phyloP scores from a whole-genome alignment of 1,140 invertebrate genomes.

The Belonocnema kinseyi region DNA sequence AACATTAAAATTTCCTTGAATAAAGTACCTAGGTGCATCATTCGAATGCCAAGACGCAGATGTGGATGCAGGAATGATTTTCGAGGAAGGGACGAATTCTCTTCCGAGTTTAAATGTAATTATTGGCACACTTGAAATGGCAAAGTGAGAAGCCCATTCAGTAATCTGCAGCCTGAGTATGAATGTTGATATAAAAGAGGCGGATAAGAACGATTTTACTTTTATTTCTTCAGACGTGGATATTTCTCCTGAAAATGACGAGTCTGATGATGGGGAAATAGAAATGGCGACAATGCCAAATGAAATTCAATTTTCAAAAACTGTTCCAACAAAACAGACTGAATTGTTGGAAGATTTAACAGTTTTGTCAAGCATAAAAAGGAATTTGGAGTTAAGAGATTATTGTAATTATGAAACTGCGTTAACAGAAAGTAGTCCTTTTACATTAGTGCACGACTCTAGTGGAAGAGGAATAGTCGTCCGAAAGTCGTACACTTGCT shows the following conservation, averaged over 20 bases:
- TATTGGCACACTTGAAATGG: too few species aligned
- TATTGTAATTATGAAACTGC: not conserved
- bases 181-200: not conserved
- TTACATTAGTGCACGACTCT: not conserved
- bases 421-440: not conserved
- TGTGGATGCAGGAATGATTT: too few species aligned
- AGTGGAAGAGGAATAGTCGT: too few species aligned
- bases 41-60: too few species aligned
- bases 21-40: too few species aligned
- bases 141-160: not conserved
- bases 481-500: too few species aligned
- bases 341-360: conserved; percentile 35
- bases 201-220: not conserved
- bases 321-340: conserved; percentile 7
- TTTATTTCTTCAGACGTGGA: not conserved
- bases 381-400: not conserved
- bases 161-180: not conserved
- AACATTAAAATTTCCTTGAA: too few species aligned
- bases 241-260: not conserved
- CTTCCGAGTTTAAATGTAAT: too few species aligned
- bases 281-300: not conserved
- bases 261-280: not conserved
- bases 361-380: conserved; percentile 20
- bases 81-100: too few species aligned
- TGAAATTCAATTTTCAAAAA: too few species aligned